Percentiles rank a stretch among this genome's conserved stretches.
These are phyloP conservation scores for Bombus pascuorum DNA, from an alignment of 1,140 invertebrate species.

Conservation along the genomic window DNA sequence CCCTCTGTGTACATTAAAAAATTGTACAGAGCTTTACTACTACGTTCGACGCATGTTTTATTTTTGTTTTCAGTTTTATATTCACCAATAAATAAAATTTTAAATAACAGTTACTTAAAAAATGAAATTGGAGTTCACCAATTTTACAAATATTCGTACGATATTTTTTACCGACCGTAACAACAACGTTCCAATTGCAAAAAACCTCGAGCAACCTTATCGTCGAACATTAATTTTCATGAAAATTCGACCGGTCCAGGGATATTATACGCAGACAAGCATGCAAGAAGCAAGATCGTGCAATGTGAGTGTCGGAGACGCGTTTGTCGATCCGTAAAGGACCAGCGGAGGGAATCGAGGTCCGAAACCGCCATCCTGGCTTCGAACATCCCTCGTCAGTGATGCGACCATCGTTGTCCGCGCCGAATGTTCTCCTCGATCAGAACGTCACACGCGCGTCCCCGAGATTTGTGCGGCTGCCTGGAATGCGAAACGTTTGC, in stretches of 20 bases:
- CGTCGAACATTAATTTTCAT: conserved; percentile 12
- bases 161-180: too few relatives aligned
- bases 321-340: conserved; percentile 63
- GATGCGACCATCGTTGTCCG: conserved; percentile 47
- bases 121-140: not conserved
- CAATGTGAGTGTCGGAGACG: conserved; percentile 59
- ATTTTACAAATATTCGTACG: too few relatives aligned
- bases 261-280: not conserved
- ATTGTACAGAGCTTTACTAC: not conserved
- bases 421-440: conserved; percentile 51
- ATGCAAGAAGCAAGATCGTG: not conserved
- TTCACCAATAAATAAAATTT: not conserved
- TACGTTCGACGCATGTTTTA: not conserved
- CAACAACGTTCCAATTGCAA: not conserved
- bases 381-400: conserved; percentile 51
- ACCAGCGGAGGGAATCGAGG: conserved; percentile 48
- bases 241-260: conserved; percentile 10
- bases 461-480: conserved; percentile 71
- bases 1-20: not conserved
- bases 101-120: not conserved
- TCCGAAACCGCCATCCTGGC: conserved; percentile 52
- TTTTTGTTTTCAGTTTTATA: not conserved
- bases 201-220: not conserved
- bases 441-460: conserved; percentile 64
- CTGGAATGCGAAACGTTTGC: conserved; percentile 70